These are phyloP conservation scores for Caenorhabditis sp. DNA, from an alignment of 2,888 invertebrate species.

Conservation along the genomic window DNA sequence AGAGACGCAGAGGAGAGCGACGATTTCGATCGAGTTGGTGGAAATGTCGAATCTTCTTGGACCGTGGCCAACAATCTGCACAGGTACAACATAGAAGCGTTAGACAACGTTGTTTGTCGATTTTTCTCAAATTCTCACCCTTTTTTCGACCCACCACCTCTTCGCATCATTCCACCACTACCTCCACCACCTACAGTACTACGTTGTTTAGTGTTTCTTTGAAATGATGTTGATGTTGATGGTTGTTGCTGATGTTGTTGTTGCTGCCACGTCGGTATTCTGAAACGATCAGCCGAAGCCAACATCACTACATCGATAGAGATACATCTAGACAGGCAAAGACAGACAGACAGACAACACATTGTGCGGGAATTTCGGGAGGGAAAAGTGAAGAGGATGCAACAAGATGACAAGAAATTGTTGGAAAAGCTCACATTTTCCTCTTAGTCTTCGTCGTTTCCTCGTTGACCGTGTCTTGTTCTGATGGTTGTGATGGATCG, in stretches of 20 bases:
- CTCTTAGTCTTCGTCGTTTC: conserved; percentile 27
- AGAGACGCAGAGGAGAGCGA: conserved; percentile 4
- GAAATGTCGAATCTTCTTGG: background rate
- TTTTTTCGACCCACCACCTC: background rate
- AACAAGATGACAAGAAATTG: background rate
- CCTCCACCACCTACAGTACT: background rate
- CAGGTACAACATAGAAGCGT: too few species aligned
- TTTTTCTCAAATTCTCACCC: background rate
- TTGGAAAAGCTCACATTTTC: conserved; percentile 20
- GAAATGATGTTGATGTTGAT: background rate
- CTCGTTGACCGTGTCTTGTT: background rate
- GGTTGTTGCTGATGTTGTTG: background rate
- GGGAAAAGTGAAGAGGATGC: background rate
- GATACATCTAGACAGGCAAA: background rate
- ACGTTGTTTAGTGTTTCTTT: background rate
- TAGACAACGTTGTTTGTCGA: too few species aligned
- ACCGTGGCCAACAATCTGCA: background rate
- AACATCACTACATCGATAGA: background rate
- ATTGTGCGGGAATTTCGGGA: background rate
- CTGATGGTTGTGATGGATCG: background rate
- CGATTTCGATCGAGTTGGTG: conserved; percentile 9
- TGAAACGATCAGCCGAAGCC: background rate
- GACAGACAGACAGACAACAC: background rate
- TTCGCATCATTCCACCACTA: background rate
- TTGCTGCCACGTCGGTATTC: too few species aligned